Conservation (phyloP, 2,888 invertebrate genomes). For the Netelia melanura region DNA sequence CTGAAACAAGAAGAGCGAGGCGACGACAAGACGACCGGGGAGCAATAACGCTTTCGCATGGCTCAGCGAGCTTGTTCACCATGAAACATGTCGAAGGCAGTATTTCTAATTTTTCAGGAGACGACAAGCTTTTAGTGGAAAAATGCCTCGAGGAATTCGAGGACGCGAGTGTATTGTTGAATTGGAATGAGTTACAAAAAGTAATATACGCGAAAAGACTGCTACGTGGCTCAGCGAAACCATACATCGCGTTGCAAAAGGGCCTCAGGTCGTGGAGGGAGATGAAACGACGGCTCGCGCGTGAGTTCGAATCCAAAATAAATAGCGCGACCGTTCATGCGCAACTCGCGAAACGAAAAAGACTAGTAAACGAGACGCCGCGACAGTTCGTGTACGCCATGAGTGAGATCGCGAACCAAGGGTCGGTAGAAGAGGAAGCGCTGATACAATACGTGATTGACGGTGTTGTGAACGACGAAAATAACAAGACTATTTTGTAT, state of each 20-base stretch:
- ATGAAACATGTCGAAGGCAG: slow-evolving; percentile 62
- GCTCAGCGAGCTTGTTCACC: slow-evolving; percentile 29
- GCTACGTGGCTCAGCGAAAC: slow-evolving; percentile 66
- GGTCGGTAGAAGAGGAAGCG: slow-evolving; percentile 55
- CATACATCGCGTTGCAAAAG: slow-evolving; percentile 62
- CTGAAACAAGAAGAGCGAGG: not conserved
- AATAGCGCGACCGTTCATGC: slow-evolving; percentile 65
- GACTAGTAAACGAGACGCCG: slow-evolving; percentile 56
- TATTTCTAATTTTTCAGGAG: slow-evolving; percentile 59
- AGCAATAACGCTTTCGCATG: not conserved
- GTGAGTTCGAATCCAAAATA: slow-evolving; percentile 63
- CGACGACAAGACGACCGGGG: not conserved
- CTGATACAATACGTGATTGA: slow-evolving; percentile 65
- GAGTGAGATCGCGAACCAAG: slow-evolving; percentile 67
- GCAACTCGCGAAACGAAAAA: slow-evolving; percentile 51
- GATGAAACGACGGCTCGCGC: slow-evolving; percentile 54
- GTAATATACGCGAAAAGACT: slow-evolving; percentile 68
- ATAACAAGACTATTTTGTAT: slow-evolving; percentile 38
- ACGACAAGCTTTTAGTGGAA: slow-evolving; percentile 46
- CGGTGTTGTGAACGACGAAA: slow-evolving; percentile 55
- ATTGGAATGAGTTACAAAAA: slow-evolving; percentile 65
- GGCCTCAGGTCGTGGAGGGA: slow-evolving; percentile 56
- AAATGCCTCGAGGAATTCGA: slow-evolving; percentile 69
- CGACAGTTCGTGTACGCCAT: slow-evolving; percentile 67
- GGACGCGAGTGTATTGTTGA: slow-evolving; percentile 64